Conservation (phyloP, 2,797 vertebrate species). For the Halcyon badia region DNA sequence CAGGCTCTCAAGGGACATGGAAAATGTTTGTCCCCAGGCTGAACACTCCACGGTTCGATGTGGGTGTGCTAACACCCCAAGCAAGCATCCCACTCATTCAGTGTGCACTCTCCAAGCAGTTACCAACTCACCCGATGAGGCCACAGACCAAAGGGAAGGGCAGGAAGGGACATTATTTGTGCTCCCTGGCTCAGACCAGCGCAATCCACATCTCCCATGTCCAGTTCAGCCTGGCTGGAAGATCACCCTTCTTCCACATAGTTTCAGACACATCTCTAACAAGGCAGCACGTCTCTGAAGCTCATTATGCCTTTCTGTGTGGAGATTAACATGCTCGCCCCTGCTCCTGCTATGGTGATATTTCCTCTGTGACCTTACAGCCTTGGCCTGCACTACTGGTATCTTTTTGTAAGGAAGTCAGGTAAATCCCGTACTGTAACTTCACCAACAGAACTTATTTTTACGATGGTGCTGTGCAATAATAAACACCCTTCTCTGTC, state of each 20-base stretch:
- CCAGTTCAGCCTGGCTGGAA: background rate
- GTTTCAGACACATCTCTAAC: background rate
- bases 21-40: background rate
- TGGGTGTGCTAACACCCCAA: background rate
- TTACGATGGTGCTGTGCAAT: background rate
- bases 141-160: accelerated
- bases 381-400: accelerated
- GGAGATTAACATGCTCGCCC: background rate
- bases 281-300: background rate
- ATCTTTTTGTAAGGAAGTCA: background rate
- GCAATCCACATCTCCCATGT: background rate
- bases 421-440: background rate
- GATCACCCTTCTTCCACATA: background rate
- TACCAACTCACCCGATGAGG: accelerated
- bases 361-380: background rate
- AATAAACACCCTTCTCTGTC: background rate
- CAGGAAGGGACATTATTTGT: background rate
- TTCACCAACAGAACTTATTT: background rate
- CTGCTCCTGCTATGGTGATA: background rate
- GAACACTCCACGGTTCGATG: accelerated
- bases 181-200: background rate
- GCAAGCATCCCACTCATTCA: accelerated
- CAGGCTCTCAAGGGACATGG: background rate
- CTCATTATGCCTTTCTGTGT: background rate
- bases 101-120: accelerated